Conservation (phyloP, 2,113 vertebrate species). For the Leptodactylus fuscus region DNA sequence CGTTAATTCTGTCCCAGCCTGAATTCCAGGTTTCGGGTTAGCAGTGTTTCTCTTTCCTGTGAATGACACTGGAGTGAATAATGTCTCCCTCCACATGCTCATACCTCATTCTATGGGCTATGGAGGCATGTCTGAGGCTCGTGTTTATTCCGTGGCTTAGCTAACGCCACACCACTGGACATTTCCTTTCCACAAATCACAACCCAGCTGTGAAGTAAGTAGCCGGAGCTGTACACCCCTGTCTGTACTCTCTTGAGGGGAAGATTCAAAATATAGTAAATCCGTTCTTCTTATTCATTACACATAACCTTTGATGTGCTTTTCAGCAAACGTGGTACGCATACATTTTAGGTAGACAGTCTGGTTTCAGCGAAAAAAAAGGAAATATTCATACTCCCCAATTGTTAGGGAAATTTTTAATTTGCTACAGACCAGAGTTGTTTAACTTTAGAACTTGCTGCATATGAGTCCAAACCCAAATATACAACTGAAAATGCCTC, state of each 20-base stretch:
- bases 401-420: slow-evolving; percentile 64
- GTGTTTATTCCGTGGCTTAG: slow-evolving; percentile 32
- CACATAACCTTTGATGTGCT: slow-evolving; percentile 57
- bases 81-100: not conserved
- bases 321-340: slow-evolving; percentile 56
- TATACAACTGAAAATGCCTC: slow-evolving; percentile 59
- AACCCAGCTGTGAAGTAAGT: slow-evolving; percentile 21
- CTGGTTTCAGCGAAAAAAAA: slow-evolving; percentile 62
- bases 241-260: slow-evolving; percentile 52
- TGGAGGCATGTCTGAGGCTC: slow-evolving; percentile 39
- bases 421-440: slow-evolving; percentile 63
- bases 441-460: slow-evolving; percentile 64
- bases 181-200: slow-evolving; percentile 27
- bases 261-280: slow-evolving; percentile 29
- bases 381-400: slow-evolving; percentile 61
- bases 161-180: slow-evolving; percentile 7
- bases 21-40: slow-evolving; percentile 39
- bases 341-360: slow-evolving; percentile 56
- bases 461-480: slow-evolving; percentile 61
- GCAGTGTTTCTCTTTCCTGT: slow-evolving; percentile 41
- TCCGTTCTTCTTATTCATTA: slow-evolving; percentile 41
- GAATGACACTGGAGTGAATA: slow-evolving; percentile 29
- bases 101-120: too few relatives aligned
- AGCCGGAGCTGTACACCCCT: not conserved
- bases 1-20: not conserved